A percentile compares a stretch with the other conserved stretches of the same genome.
These are phyloP conservation scores for Porites rus DNA, from an alignment of 92 coral and sea anemone species.

Conservation along the genomic window DNA sequence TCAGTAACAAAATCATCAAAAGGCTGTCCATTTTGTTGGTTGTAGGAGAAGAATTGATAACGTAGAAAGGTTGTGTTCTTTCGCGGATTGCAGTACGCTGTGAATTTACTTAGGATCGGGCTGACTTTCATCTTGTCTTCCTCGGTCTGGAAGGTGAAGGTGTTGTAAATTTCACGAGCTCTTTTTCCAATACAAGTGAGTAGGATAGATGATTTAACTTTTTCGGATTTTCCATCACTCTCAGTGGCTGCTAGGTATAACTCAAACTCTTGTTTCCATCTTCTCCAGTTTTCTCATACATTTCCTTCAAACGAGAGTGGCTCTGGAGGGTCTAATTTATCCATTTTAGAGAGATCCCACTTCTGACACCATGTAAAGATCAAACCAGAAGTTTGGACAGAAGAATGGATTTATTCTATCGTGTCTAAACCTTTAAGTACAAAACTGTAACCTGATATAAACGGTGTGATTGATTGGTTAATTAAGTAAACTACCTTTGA, in stretches of 20 bases:
- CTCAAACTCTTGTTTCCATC: constrained; percentile 57
- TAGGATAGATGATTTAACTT: constrained; percentile 47
- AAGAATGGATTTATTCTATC: no score
- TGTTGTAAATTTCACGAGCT: constrained; percentile 55
- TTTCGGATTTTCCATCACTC: constrained; percentile 35
- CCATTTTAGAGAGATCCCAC: constrained; percentile 52
- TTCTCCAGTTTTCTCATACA: constrained; percentile 43
- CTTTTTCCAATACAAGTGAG: constrained; percentile 58
- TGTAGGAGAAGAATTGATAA: constrained; percentile 50
- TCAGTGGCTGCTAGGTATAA: constrained; percentile 45
- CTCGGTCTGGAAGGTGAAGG: constrained; percentile 39
- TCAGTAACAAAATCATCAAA: constrained; percentile 58
- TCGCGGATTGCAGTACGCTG: constrained; percentile 62
- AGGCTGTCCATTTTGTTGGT: constrained; percentile 48
- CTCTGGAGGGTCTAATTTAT: constrained; percentile 56
- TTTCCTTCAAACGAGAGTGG: constrained; percentile 57
- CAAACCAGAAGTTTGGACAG: no score
- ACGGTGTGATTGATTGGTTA: no score
- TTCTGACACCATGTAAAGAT: no score
- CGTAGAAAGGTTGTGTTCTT: constrained; percentile 56
- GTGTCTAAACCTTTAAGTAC: no score
- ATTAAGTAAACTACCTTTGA: no score
- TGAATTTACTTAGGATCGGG: constrained; percentile 46
- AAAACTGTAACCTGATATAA: no score
- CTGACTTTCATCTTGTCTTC: constrained; percentile 7